A percentile compares a stretch with the other conserved stretches of the same genome.
Conservation (phyloP, 2,113 vertebrate species). For the Python bivittatus region DNA sequence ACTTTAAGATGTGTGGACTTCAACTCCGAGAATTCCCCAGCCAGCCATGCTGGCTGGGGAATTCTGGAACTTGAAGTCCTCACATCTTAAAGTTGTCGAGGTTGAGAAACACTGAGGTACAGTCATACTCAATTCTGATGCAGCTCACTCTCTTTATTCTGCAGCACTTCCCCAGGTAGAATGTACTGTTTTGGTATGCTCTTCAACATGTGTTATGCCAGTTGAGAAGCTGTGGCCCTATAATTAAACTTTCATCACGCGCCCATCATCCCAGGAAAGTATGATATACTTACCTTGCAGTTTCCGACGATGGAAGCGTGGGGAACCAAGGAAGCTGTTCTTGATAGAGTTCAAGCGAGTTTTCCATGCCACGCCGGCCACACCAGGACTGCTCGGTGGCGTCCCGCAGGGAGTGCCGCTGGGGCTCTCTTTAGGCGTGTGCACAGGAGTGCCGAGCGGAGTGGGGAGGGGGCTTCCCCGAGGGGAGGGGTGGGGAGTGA, state of each 20-base stretch:
- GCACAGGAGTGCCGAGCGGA: conserved; percentile 84
- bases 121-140: not conserved
- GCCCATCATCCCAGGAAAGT: not conserved
- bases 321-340: conserved; percentile 91
- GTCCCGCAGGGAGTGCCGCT: conserved; percentile 81
- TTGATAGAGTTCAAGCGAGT: conserved; percentile 92
- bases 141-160: not conserved
- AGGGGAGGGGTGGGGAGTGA: conserved; percentile 87
- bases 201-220: not conserved
- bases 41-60: too few species aligned
- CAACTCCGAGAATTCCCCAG: not conserved
- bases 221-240: not conserved
- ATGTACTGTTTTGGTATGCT: too few species aligned
- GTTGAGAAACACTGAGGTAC: not conserved
- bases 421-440: conserved; percentile 81
- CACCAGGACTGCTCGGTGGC: conserved; percentile 88
- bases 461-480: conserved; percentile 76
- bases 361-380: conserved; percentile 87
- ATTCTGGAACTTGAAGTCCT: too few species aligned
- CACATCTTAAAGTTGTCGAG: too few species aligned
- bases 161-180: not conserved
- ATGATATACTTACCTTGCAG: conserved; percentile 81
- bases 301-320: conserved; percentile 91
- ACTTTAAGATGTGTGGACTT: not conserved
- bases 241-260: not conserved